Evolutionary conservation across 2,113 vertebrate species (phyloP).

Genomic region (Rhabdornis inornatus): DNA sequence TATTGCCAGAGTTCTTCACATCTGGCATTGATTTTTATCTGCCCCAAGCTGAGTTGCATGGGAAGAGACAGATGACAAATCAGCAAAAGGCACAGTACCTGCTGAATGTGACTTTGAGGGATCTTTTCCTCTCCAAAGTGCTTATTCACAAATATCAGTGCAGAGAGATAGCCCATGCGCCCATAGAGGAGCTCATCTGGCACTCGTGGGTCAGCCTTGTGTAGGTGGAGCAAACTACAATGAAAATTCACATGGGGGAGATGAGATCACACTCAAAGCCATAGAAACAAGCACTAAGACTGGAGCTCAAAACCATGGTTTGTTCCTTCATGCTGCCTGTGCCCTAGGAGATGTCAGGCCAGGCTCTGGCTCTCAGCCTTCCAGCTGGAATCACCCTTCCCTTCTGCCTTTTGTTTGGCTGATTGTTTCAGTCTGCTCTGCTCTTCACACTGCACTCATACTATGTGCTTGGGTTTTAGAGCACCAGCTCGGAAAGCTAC

Average conservation of each 20-base stretch:
- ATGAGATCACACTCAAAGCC: neutral
- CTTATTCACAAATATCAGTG: conserved; percentile 90
- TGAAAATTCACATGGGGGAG: neutral
- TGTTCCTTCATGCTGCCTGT: neutral
- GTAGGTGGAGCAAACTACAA: conserved; percentile 83
- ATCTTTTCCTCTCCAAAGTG: conserved; percentile 88
- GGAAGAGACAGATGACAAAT: neutral
- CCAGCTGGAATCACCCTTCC: neutral
- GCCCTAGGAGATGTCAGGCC: neutral
- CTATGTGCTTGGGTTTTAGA: neutral
- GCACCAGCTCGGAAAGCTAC: neutral
- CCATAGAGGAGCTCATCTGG: conserved; percentile 93
- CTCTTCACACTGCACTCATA: neutral
- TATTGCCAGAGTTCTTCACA: neutral
- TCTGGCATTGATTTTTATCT: neutral
- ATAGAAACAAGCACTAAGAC: neutral
- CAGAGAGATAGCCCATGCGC: conserved; percentile 86
- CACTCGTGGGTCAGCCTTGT: conserved; percentile 75
- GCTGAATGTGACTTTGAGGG: conserved; percentile 86
- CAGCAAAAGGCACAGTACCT: conserved; percentile 72
- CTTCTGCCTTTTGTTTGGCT: neutral
- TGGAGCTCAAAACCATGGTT: neutral
- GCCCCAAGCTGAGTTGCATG: neutral
- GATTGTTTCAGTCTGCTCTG: neutral
- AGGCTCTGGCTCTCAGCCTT: neutral